Evolutionary conservation across 2,113 vertebrate genomes (phyloP), one percentile per base, ranked within the genome.

Genomic region (Vulpes lagopus): DNA sequence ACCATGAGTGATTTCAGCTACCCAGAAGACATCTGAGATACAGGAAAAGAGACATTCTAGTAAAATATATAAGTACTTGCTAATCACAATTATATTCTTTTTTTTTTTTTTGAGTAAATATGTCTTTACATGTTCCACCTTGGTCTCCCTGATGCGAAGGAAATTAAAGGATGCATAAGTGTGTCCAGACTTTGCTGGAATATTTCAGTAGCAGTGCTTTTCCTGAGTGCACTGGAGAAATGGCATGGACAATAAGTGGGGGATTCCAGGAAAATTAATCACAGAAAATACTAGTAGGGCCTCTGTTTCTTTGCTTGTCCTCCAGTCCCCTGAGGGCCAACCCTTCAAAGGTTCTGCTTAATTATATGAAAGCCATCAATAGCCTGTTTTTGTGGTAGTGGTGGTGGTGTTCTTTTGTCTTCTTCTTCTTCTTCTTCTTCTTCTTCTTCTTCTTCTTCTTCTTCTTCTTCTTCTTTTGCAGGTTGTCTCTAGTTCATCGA

Each of bases 171-270:
- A 78, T 53, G 1, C 6, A 43, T 35, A 59, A 64, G 3, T 11
- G 5, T 59, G 20, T 27, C 12, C 27, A 35, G 35, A 38, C 8
- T 65, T 62, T 55, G 5, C 11, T 73, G 19, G 1, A 64, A 27
- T 15, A 86, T 55, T 82, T 89, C 1, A 5, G 5, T 30, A 43
- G 38, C 15, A 60, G 1, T 19, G 7, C 5, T 53, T n/a, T 35
- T 20, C 11, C 3, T 4, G 30, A 84, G 23, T 3, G 2, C 7
- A 2, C 0, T 2, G 2, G 12, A 43, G 59, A 79, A 49, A 25
- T 11, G 5, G 0, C 71, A 0, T 27, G 17, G 11, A 19, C 4
- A 51, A 25, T 17, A 57, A 35, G 4, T 60, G 11, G 25, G n/a
- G 22, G 7, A 55, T 79, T 30, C 2, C 14, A 53, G 74, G 23